Percentiles rank a stretch among this genome's conserved stretches.
phyloP scores from a whole-genome alignment of 2,888 invertebrate species.

The Caprella mutica region DNA sequence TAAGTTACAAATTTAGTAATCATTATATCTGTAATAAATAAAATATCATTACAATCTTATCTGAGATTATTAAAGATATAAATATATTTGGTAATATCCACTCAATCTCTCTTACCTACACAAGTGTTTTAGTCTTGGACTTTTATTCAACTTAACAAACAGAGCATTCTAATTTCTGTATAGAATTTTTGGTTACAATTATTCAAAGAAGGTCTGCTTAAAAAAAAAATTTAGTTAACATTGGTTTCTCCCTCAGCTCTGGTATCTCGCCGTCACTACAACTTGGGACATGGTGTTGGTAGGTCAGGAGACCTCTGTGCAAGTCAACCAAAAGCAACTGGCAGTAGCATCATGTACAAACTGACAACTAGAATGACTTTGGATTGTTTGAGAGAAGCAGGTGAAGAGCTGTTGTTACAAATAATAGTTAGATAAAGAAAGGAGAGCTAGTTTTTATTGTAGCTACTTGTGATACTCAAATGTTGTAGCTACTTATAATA shows the following conservation, averaged over 20 bases:
- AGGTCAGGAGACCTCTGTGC: slow-evolving; percentile 63
- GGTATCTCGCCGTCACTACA: slow-evolving; percentile 57
- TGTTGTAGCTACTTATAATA: too few relatives aligned
- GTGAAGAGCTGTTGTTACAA: slow-evolving; percentile 39
- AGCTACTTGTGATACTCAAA: too few relatives aligned
- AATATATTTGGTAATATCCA: too few relatives aligned
- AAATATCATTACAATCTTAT: too few relatives aligned
- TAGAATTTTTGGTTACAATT: not conserved
- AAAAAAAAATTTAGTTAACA: not conserved
- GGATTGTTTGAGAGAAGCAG: slow-evolving; percentile 56
- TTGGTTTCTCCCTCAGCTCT: slow-evolving; percentile 48
- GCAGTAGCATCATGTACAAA: slow-evolving; percentile 62
- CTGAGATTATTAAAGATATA: too few relatives aligned
- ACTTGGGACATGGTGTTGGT: slow-evolving; percentile 68
- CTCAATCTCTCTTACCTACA: not conserved
- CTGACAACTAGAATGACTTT: slow-evolving; percentile 57
- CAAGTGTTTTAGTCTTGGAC: not conserved
- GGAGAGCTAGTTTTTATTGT: too few relatives aligned
- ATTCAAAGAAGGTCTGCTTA: not conserved
- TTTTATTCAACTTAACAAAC: too few relatives aligned
- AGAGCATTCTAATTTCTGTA: not conserved
- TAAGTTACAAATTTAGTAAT: too few relatives aligned
- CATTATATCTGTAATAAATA: too few relatives aligned
- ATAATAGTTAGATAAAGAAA: too few relatives aligned
- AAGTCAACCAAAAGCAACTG: slow-evolving; percentile 71